phyloP scores from a whole-genome alignment of 2,888 invertebrate species.

The Tetranychus piercei region DNA sequence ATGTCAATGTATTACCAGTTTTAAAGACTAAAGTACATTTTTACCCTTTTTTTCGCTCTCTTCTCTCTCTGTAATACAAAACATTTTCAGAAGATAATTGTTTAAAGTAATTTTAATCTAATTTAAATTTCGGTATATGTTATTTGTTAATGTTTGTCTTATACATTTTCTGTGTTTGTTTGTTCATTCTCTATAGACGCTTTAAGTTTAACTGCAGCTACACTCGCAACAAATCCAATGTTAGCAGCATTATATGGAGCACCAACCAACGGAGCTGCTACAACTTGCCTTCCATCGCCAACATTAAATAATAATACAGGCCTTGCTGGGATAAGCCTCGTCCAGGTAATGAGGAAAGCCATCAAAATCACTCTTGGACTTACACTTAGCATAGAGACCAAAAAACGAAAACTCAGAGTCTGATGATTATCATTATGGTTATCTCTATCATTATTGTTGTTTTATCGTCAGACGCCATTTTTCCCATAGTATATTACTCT shows the following conservation, averaged over 20 bases:
- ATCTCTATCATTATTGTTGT: no score
- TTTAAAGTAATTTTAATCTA: neutral
- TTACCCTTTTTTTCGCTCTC: no score
- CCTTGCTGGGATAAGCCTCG: neutral
- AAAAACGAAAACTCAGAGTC: no score
- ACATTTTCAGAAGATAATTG: no score
- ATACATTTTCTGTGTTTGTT: no score
- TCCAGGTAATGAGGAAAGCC: neutral
- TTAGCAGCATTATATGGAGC: conserved; percentile 12
- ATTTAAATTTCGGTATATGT: neutral
- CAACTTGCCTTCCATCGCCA: neutral
- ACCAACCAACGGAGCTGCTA: neutral
- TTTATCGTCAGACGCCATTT: no score
- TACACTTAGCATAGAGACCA: neutral
- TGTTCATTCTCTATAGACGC: neutral
- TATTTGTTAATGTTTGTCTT: neutral
- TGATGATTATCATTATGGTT: no score
- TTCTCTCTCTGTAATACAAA: no score
- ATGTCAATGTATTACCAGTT: no score
- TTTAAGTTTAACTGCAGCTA: conserved; percentile 3
- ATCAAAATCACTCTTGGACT: neutral
- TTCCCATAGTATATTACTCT: no score
- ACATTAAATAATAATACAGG: neutral
- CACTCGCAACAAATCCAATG: conserved; percentile 9
- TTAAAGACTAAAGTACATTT: no score